These are phyloP conservation scores for Nyctereutes procyonoides DNA, from an alignment of 2,113 vertebrate genomes.

Conservation along the genomic window DNA sequence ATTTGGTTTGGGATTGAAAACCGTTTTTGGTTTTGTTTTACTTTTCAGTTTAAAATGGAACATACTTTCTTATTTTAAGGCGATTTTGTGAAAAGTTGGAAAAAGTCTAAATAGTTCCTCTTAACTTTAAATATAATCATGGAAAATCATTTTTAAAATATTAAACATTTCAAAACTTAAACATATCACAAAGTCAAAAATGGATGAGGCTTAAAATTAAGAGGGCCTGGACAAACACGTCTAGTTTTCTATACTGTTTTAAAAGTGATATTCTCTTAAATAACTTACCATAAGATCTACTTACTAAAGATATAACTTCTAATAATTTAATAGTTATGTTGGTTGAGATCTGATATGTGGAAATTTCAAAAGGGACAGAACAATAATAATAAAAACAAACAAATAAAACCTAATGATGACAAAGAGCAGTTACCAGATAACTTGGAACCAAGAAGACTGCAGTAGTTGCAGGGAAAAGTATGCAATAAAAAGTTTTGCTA, in stretches of 20 bases:
- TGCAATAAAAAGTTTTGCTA: neutral
- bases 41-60: neutral
- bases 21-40: neutral
- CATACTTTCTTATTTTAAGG: neutral
- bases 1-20: neutral
- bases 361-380: neutral
- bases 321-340: neutral
- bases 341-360: neutral
- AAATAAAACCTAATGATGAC: neutral
- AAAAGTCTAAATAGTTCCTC: neutral
- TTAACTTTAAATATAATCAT: conserved; percentile 3
- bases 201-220: neutral
- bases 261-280: neutral
- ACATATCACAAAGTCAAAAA: neutral
- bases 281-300: neutral
- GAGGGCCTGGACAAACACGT: neutral
- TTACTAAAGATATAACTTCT: neutral
- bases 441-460: neutral
- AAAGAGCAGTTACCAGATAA: conserved; percentile 13
- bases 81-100: neutral
- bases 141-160: neutral
- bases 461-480: neutral
- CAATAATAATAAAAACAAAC: neutral
- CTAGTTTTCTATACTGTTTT: neutral
- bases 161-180: conserved; percentile 39